phyloP scores from a whole-genome alignment of 2,888 invertebrate species.

The Nephrotoma guestfalica region DNA sequence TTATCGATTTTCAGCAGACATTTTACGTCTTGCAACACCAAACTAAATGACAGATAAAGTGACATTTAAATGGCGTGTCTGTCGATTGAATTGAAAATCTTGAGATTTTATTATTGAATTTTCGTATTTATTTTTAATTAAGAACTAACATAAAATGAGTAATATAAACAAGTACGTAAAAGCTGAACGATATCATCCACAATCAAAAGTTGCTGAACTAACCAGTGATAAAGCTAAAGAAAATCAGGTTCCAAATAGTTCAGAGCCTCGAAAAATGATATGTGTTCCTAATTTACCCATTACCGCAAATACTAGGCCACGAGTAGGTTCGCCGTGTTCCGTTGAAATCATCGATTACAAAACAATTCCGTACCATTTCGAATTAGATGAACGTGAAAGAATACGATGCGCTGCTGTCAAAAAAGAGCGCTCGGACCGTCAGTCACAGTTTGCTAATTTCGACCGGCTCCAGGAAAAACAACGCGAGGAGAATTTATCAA shows the following conservation, averaged over 20 bases:
- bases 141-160: neutral
- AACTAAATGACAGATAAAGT: neutral
- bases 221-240: neutral
- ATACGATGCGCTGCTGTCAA: constrained; percentile 10
- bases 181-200: neutral
- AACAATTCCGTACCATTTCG: constrained; percentile 6
- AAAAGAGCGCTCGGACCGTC: constrained; percentile 24
- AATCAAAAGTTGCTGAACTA: neutral
- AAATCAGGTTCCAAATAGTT: neutral
- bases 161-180: neutral
- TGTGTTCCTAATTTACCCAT: constrained; percentile 24
- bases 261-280: neutral
- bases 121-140: neutral
- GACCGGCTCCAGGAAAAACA: constrained; percentile 27
- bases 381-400: constrained; percentile 11
- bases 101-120: neutral
- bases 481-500: constrained; percentile 17
- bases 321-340: constrained; percentile 24
- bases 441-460: constrained; percentile 30
- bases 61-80: neutral
- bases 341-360: constrained; percentile 6
- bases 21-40: neutral
- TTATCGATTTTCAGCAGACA: neutral
- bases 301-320: constrained; percentile 24
- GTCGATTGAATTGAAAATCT: neutral